Base-by-base conservation (phyloP, 2,888 invertebrate species). In the Tridacna gigas region DNA sequence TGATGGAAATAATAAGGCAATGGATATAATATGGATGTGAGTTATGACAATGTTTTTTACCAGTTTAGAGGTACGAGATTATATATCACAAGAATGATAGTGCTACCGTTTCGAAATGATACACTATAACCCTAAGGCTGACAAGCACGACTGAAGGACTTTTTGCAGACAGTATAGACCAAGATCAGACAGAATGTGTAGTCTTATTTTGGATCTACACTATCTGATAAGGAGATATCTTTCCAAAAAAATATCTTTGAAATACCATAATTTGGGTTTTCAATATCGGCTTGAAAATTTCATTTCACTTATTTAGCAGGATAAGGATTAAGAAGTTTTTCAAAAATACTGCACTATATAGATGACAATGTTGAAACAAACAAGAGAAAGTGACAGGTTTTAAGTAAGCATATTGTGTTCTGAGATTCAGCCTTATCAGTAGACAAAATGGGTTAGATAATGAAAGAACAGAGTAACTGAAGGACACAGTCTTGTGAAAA, bases 311-410 rank as follows among this genome's bases (percentile, higher is more conserved):
- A n/a, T n/a, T n/a, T n/a, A n/a, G n/a, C n/a, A n/a, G n/a, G n/a
- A 18, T 28, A 67, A 28, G n/a, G 67, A 67, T 67, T 28, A n/a
- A 37, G 37, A 7, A 37, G 45, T 3, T 45, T 45, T 67, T 37
- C 15, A 9, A 45, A 37, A 45, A 45, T 45, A 45, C n/a, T 45
- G 20, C 4, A 11, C 12, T 5, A 37, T 37, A 45, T 67, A 45
- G 45, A 67, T 67, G 67, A 67, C 67, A 45, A 67, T 67, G 67
- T 20, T 67, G 7, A 67, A 47, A 37, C 67, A 67, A 45, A 67
- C 37, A 45, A 20, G 15, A 56, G 20, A 56, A 56, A 56, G 18
- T 15, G 11, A 56, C 20, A 56, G 2, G 2, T 56, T 56, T 15
- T 56, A 20, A 56, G 20, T 3, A 11, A 56, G 9, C 15, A 20